Evolutionary conservation across 1,140 invertebrate species (phyloP).

Genomic region (Drosophila azteca): DNA sequence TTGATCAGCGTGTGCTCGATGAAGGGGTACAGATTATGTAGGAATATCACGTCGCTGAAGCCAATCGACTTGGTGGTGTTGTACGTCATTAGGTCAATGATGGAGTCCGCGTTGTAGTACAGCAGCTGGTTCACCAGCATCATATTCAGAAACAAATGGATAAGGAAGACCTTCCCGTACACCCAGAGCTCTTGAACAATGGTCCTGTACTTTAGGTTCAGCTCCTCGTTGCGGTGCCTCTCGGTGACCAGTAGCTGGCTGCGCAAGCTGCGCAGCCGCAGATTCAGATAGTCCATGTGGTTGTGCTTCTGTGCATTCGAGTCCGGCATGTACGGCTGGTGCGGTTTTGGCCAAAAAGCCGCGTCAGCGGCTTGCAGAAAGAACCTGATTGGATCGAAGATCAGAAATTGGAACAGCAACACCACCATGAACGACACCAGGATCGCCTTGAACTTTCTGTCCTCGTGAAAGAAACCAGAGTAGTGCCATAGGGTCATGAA

Average conservation of each 20-base stretch:
- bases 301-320: slow-evolving; percentile 8
- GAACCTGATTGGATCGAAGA: slow-evolving; percentile 47
- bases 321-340: neutral
- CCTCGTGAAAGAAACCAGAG: slow-evolving; percentile 49
- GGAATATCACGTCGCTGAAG: neutral
- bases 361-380: slow-evolving; percentile 33
- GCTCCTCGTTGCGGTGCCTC: slow-evolving; percentile 53
- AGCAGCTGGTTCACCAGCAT: neutral
- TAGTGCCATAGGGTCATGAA: neutral
- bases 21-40: slow-evolving; percentile 48
- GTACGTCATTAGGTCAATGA: neutral
- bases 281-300: slow-evolving; percentile 30
- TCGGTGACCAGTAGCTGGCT: slow-evolving; percentile 44
- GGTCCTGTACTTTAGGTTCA: slow-evolving; percentile 57
- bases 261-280: slow-evolving; percentile 26
- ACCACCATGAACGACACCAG: slow-evolving; percentile 20
- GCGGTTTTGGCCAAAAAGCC: slow-evolving; percentile 32
- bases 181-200: slow-evolving; percentile 56
- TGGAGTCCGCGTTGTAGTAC: slow-evolving; percentile 41
- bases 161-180: slow-evolving; percentile 46
- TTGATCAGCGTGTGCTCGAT: slow-evolving; percentile 33
- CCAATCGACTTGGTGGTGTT: slow-evolving; percentile 26
- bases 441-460: slow-evolving; percentile 32
- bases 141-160: slow-evolving; percentile 37
- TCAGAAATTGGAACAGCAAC: slow-evolving; percentile 5